Evolutionary conservation across 2,888 invertebrate genomes (phyloP).

Genomic region (Phaedon cochleariae): DNA sequence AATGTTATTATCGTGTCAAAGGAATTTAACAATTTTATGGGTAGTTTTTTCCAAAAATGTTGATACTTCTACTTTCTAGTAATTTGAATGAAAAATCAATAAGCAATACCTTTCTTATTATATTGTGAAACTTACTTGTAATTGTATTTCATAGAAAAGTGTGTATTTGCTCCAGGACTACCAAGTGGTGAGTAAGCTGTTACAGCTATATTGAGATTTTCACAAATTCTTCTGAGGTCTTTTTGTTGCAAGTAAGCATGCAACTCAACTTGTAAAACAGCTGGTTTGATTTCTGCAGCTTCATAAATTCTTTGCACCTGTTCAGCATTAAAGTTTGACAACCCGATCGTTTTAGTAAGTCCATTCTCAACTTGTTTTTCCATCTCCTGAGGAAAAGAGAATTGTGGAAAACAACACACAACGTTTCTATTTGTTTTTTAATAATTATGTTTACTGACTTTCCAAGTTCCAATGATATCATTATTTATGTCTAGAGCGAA

Average conservation of each 20-base stretch:
- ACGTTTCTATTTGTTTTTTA: background rate
- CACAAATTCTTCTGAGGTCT: constrained; percentile 70
- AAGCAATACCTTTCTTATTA: too few relatives aligned
- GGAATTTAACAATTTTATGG: too few relatives aligned
- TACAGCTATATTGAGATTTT: constrained; percentile 69
- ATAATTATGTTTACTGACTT: constrained; percentile 57
- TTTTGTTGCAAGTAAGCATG: constrained; percentile 81
- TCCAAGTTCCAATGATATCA: constrained; percentile 76
- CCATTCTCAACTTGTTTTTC: constrained; percentile 73
- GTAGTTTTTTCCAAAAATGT: too few relatives aligned
- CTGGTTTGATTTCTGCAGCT: constrained; percentile 71
- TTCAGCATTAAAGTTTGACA: constrained; percentile 79
- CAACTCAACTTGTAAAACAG: constrained; percentile 78
- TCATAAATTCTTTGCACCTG: constrained; percentile 74
- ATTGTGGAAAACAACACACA: background rate
- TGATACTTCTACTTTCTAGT: too few relatives aligned
- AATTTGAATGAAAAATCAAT: too few relatives aligned
- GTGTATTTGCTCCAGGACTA: constrained; percentile 74
- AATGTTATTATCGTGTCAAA: too few relatives aligned
- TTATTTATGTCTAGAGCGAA: constrained; percentile 70
- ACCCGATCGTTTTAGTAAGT: constrained; percentile 73
- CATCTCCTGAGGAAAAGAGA: constrained; percentile 67
- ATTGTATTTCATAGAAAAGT: constrained; percentile 71
- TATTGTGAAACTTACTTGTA: constrained; percentile 63
- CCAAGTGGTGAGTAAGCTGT: constrained; percentile 79